These are phyloP conservation scores for Oriolus oriolus DNA, from an alignment of 2,113 vertebrate genomes.

Conservation along the genomic window DNA sequence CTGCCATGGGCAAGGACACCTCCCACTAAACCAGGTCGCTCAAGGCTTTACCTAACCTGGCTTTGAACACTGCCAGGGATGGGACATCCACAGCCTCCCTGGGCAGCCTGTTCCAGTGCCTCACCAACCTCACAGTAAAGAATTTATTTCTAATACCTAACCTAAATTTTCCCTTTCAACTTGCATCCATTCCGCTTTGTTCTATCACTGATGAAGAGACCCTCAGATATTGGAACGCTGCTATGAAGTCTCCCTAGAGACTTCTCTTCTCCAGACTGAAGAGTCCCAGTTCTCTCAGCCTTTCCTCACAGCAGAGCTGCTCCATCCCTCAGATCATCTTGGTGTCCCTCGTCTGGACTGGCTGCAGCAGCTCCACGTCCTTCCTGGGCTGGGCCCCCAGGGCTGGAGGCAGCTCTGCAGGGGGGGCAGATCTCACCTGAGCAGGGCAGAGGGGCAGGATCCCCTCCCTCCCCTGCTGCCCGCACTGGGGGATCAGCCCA, in stretches of 20 bases:
- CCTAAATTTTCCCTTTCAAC: neutral
- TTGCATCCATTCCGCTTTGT: neutral
- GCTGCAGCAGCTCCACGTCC: neutral
- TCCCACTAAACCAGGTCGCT: neutral
- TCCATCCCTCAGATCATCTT: neutral
- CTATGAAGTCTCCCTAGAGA: neutral
- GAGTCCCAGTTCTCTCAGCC: neutral
- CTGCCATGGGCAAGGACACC: fast-evolving
- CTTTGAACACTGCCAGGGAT: neutral
- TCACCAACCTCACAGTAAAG: neutral
- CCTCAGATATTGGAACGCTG: neutral
- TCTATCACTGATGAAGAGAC: neutral
- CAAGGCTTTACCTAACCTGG: neutral
- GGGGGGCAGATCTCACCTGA: neutral
- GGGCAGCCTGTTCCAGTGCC: neutral
- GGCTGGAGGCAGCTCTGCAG: neutral
- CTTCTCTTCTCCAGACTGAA: neutral
- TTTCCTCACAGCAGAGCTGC: neutral
- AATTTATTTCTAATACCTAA: neutral
- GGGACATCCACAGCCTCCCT: neutral
- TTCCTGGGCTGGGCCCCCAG: neutral
- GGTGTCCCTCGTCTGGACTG: too few species aligned
- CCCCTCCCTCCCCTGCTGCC: neutral
- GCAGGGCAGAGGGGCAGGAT: neutral
- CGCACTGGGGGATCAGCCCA: neutral